Base-by-base conservation (phyloP, 2,888 invertebrate species). In the Muscina levida region DNA sequence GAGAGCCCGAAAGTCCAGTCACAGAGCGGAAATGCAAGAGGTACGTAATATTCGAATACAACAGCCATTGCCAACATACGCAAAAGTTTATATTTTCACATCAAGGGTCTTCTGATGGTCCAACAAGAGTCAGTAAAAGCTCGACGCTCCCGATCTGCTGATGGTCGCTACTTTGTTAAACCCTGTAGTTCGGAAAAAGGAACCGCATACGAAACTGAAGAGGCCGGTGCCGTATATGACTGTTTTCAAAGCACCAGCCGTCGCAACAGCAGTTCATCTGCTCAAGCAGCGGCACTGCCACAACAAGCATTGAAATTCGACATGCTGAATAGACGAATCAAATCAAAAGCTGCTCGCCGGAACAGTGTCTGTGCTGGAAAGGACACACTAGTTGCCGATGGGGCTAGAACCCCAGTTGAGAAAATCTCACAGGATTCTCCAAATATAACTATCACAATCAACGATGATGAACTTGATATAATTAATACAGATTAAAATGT, bases 61-160 rank as follows among this genome's bases (percentile, higher is more conserved):
- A 26, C 10, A n/a, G 13, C 2, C n/a, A n/a, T n/a, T n/a, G n/a
- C n/a, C 26, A 31, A 31, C 8, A 3, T 31, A 31, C 3, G 4
- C 19, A n/a, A 11, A 39, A 56, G 57, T n/a, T 13, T 2, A 19
- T 24, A 10, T 2, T 26, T 37, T 24, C 42, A 19, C 22, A 17
- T 44, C 62, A 22, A 88, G 88, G 87, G 88, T 82, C 82, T 88
- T n/a, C 82, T 88, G 22, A 84, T 82, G 51, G 83, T 88, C 4
- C 83, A 85, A 6, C 75, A 76, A 11, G 88, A 88, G 6, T 86
- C 88, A 0, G 67, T 87, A 1, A 87, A 87, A 42, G 88, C 88
- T 56, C 87, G 87, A 15, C 88, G 89, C 37, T 87, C 89, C 0
- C 87, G 82, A 2, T 88, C 89, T 1, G 88, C 88, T 1, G 89